These are phyloP conservation scores for Coelogynopora nodosa DNA, from an alignment of 2,888 invertebrate species.

Conservation along the genomic window DNA sequence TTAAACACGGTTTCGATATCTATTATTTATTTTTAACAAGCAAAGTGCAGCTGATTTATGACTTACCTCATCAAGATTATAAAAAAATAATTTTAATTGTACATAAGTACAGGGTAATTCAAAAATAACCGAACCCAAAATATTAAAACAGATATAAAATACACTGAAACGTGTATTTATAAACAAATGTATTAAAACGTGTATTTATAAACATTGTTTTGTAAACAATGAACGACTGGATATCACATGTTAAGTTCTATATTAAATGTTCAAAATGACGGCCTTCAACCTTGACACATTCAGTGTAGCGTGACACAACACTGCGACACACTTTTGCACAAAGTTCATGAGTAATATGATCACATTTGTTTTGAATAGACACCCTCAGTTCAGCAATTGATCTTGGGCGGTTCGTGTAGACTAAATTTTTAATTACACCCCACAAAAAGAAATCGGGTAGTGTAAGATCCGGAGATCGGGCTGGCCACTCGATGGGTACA, in stretches of 20 bases:
- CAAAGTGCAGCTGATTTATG: too few species aligned
- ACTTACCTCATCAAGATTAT: too few species aligned
- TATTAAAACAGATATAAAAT: neutral
- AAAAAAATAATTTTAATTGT: too few species aligned
- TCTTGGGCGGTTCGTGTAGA: neutral
- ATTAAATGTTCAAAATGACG: neutral
- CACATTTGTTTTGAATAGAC: neutral
- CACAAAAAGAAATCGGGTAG: constrained; percentile 15
- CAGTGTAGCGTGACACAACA: neutral
- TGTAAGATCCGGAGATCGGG: constrained; percentile 29
- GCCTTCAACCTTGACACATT: neutral
- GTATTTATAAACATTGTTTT: too few species aligned
- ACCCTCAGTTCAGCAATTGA: neutral
- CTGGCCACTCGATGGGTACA: constrained; percentile 30
- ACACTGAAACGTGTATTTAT: neutral
- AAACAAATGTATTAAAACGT: neutral
- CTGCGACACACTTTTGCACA: neutral
- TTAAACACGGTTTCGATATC: too few species aligned
- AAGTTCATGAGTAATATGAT: neutral
- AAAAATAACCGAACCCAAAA: neutral
- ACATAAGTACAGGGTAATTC: neutral
- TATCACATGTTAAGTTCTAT: too few species aligned
- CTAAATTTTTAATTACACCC: neutral
- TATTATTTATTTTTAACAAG: too few species aligned
- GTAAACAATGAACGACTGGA: too few species aligned